phyloP scores from a whole-genome alignment of 2,888 invertebrate genomes.

The Sinotaia quadrata region DNA sequence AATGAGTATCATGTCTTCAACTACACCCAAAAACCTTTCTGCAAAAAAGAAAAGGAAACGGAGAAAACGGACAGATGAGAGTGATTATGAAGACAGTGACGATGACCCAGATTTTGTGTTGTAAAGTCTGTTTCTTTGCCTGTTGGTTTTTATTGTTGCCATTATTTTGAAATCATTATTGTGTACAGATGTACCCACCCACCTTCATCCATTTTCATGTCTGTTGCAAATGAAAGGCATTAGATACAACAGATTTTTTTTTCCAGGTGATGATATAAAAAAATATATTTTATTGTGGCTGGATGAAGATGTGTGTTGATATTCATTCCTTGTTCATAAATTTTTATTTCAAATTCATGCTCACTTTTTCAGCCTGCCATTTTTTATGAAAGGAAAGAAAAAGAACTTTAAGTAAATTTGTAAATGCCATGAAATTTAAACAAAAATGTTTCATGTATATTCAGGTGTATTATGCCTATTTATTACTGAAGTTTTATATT shows the following conservation, averaged over 20 bases:
- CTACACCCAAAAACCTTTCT: constrained; percentile 15
- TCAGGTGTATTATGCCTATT: constrained; percentile 38
- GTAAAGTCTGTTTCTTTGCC: constrained; percentile 45
- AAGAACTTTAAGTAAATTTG: constrained; percentile 3
- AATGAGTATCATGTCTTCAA: constrained; percentile 20
- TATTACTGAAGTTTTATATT: constrained; percentile 39
- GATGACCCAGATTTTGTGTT: constrained; percentile 66
- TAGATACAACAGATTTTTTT: background rate
- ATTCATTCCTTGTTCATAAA: constrained; percentile 21
- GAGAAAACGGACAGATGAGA: constrained; percentile 54
- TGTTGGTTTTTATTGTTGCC: constrained; percentile 19
- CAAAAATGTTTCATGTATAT: constrained; percentile 30
- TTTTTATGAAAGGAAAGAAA: constrained; percentile 8
- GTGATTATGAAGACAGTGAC: constrained; percentile 61
- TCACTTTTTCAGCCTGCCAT: constrained; percentile 15
- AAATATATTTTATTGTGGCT: background rate
- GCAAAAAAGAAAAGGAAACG: constrained; percentile 60
- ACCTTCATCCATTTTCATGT: constrained; percentile 9
- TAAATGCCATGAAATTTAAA: background rate
- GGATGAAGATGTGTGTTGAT: background rate
- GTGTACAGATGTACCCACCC: background rate
- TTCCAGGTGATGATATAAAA: background rate
- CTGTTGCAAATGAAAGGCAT: background rate
- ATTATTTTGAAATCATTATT: constrained; percentile 3
- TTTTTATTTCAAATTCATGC: constrained; percentile 11